Conservation (phyloP, 2,113 vertebrate genomes). For the Tauraco erythrolophus region DNA sequence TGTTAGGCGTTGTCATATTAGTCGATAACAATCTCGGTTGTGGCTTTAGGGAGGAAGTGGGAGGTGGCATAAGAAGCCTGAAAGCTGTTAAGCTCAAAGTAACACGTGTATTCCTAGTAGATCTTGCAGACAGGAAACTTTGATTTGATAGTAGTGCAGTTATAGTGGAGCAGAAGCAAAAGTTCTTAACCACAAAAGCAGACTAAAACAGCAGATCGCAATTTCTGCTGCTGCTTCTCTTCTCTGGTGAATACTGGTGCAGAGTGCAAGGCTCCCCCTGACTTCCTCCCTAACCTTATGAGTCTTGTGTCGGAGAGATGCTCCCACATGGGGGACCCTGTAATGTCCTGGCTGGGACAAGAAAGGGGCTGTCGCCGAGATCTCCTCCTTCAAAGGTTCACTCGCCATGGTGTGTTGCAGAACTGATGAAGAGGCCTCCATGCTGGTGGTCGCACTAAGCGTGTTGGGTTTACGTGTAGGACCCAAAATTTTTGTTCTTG, state of each 20-base stretch:
- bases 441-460: neutral
- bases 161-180: neutral
- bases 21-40: neutral
- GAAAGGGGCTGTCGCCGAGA: neutral
- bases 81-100: neutral
- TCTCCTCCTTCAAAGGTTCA: neutral
- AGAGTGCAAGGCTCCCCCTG: neutral
- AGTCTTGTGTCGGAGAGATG: fast-evolving
- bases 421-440: neutral
- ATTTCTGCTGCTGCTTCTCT: neutral
- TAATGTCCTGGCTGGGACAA: neutral
- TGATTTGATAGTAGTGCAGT: neutral
- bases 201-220: neutral
- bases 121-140: neutral
- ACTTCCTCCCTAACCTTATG: neutral
- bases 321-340: fast-evolving
- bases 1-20: neutral
- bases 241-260: neutral
- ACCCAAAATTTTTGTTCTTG: neutral
- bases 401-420: fast-evolving
- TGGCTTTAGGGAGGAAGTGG: neutral
- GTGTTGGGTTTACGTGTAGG: fast-evolving
- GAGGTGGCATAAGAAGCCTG: neutral
- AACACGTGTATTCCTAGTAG: neutral
- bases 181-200: neutral